Conservation (phyloP, 1,140 invertebrate genomes). For the Euwallacea similis region DNA sequence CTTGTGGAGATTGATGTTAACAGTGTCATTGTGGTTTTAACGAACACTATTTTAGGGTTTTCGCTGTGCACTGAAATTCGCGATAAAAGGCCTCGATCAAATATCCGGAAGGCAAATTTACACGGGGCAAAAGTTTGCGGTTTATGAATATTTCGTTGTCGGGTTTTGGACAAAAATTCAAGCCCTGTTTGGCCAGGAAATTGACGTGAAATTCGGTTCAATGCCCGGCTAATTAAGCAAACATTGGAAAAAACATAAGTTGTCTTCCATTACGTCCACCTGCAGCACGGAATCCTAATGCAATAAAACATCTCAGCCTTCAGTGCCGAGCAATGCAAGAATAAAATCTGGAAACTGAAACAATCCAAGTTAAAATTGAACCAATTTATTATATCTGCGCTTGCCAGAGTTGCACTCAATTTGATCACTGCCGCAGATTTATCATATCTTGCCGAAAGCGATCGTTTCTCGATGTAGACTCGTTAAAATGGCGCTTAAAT, state of each 20-base stretch:
- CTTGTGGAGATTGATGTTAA: conserved; percentile 3
- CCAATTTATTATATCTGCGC: conserved; percentile 1
- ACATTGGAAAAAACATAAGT: too few relatives aligned
- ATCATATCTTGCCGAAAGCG: too few relatives aligned
- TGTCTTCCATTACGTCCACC: too few relatives aligned
- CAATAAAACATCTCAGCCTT: too few relatives aligned
- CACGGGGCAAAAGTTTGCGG: background rate
- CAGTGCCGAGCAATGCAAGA: background rate
- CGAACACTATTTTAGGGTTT: conserved; percentile 10
- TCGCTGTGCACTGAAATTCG: background rate
- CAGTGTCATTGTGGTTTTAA: conserved; percentile 16
- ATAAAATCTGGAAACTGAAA: background rate
- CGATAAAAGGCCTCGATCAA: background rate
- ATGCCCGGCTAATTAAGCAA: background rate
- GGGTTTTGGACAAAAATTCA: background rate
- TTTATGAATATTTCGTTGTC: background rate
- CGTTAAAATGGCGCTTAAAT: too few relatives aligned
- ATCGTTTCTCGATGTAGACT: too few relatives aligned
- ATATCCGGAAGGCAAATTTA: conserved; percentile 4
- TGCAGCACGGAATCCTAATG: too few relatives aligned
- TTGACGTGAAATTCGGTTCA: background rate
- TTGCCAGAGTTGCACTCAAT: background rate
- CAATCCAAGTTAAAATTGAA: background rate
- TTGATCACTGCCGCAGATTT: background rate
- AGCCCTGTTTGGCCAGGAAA: background rate